Base-by-base conservation (phyloP, 2,797 vertebrate genomes). In the Melopsittacus undulatus region DNA sequence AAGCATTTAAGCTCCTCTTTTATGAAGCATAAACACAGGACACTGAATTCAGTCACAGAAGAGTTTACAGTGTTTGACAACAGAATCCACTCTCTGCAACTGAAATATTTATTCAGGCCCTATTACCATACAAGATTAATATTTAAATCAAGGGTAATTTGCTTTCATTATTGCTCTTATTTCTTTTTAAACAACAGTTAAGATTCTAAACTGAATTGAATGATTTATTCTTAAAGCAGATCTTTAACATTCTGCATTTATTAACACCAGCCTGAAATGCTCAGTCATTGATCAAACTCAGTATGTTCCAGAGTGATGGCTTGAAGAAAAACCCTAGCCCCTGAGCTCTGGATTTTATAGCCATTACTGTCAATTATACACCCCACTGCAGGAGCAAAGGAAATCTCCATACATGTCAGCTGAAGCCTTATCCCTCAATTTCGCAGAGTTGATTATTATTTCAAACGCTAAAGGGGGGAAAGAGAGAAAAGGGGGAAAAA, bases 341-440 rank as follows among this genome's bases (percentile, higher is more conserved):
- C 90, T 24, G 66, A 95, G 94, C 83, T 75, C 38, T 57, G 59
- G 38, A 86, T 96, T 92, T 87, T 87, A 59, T 79, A 96, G 87
- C 81, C 92, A 83, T 95, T 93, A 87, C 94, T 91, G 89, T 94
- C 96, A 93, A 52, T 95, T 89, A 91, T 15, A 46, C 73, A 68
- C 24, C 81, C 90, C 59, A 79, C 54, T 42, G 92, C 40, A 89
- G 89, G 67, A 87, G 67, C 86, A 78, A 54, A 72, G 89, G 46
- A 90, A 82, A 80, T 34, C 64, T 76, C 30, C 62, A 57, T 13
- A 13, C 38, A 4, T 7, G 45, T 36, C 56, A 83, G 74, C 84
- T 80, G 69, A 79, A 76, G 49, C 38, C 46, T 76, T 74, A 68
- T 1, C 77, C 87, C 56, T 10, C 48, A 24, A 13, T 27, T 21